Evolutionary conservation across 2,797 vertebrate genomes (phyloP).

Genomic region (Mormyrus hasselquistii): DNA sequence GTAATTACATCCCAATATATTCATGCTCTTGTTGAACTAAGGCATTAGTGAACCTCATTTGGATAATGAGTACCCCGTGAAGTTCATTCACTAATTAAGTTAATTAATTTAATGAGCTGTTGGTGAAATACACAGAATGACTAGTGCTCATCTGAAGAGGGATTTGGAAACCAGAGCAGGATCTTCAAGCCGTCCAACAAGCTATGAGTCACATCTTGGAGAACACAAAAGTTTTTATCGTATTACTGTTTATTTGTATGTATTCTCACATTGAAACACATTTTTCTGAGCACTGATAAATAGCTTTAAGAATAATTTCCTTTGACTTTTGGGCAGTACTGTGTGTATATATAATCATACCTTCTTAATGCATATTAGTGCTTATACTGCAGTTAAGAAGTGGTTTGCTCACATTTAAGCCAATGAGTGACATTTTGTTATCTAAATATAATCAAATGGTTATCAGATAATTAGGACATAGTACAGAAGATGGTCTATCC

Average conservation of each 20-base stretch:
- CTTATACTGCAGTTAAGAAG: background rate
- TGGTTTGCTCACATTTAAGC: background rate
- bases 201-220: background rate
- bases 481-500: conserved; percentile 16
- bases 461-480: conserved; percentile 8
- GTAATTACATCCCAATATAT: background rate
- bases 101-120: background rate
- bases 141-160: background rate
- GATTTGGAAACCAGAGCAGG: background rate
- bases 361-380: background rate
- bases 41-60: background rate
- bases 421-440: background rate
- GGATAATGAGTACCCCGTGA: background rate
- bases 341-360: background rate
- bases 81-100: background rate
- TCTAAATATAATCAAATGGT: background rate
- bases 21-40: background rate
- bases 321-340: background rate
- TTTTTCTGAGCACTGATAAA: background rate
- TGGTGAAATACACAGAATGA: background rate
- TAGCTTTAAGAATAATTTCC: background rate
- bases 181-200: background rate
- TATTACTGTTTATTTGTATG: background rate
- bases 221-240: background rate
- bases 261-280: background rate